Conservation (phyloP, 2,888 invertebrate genomes). For the Eurytoma californica region DNA sequence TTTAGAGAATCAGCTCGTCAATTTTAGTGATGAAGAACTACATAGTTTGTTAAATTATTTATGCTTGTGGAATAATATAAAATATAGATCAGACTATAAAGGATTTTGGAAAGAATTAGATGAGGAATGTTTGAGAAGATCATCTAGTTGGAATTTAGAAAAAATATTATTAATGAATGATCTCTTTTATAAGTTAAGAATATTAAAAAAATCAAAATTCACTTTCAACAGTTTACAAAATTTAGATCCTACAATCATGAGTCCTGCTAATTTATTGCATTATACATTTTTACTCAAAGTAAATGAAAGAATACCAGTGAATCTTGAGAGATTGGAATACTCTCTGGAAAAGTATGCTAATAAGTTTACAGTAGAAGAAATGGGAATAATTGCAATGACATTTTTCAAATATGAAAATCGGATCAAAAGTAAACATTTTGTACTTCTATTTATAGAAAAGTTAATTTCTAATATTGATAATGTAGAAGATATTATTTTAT, state of each 20-base stretch:
- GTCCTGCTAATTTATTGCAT: conserved; percentile 45
- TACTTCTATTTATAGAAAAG: conserved; percentile 12
- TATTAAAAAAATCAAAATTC: conserved; percentile 18
- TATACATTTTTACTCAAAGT: conserved; percentile 39
- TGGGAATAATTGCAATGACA: conserved; percentile 39
- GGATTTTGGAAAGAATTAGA: conserved; percentile 33
- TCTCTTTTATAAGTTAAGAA: conserved; percentile 23
- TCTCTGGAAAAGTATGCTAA: conserved; percentile 33
- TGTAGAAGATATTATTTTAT: conserved; percentile 22
- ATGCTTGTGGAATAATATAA: conserved; percentile 31
- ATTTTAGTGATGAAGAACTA: conserved; percentile 45
- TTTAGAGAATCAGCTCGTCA: neutral
- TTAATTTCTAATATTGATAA: conserved; percentile 18
- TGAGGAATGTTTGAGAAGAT: conserved; percentile 33
- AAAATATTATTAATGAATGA: conserved; percentile 50
- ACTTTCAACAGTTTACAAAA: conserved; percentile 46
- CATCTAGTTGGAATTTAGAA: conserved; percentile 18
- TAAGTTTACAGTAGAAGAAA: conserved; percentile 48
- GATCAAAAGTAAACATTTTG: conserved; percentile 30
- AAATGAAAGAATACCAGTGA: conserved; percentile 16
- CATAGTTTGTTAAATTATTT: conserved; percentile 36
- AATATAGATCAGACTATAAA: conserved; percentile 4
- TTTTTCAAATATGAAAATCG: conserved; percentile 8
- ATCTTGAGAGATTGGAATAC: conserved; percentile 54
- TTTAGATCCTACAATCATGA: conserved; percentile 16